A percentile compares a stretch with the other conserved stretches of the same genome.
Conservation (phyloP, 2,113 vertebrate genomes). For the Varanus komodoensis region DNA sequence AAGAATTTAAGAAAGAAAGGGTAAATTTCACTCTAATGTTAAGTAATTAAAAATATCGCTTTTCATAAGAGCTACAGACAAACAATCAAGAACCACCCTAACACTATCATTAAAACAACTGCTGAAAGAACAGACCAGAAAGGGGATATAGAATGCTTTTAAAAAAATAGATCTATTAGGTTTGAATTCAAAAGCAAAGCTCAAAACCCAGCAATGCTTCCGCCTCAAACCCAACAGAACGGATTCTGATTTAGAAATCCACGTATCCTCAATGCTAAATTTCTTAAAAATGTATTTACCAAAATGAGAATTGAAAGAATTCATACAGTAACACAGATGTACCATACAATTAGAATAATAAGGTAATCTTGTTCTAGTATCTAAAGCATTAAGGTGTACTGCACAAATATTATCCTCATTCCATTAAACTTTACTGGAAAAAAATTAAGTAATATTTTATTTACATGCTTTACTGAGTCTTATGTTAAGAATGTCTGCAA, state of each 20-base stretch:
- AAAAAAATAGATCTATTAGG: neutral
- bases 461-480: neutral
- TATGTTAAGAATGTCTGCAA: neutral
- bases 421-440: neutral
- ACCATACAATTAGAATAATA: neutral
- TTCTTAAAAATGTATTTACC: neutral
- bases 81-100: neutral
- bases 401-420: conserved; percentile 13
- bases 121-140: neutral
- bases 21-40: neutral
- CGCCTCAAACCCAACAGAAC: neutral
- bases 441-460: neutral
- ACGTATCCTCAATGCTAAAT: neutral
- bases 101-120: neutral
- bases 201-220: conserved; percentile 5
- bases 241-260: neutral
- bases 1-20: neutral
- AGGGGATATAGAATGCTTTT: neutral
- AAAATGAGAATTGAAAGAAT: conserved; percentile 16
- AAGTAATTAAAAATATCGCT: neutral
- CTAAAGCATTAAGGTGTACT: neutral
- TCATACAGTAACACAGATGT: neutral
- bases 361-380: neutral
- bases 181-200: neutral
- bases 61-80: neutral